Evolutionary conservation across 2,888 invertebrate species (phyloP).

Genomic region (Acronicta psi): DNA sequence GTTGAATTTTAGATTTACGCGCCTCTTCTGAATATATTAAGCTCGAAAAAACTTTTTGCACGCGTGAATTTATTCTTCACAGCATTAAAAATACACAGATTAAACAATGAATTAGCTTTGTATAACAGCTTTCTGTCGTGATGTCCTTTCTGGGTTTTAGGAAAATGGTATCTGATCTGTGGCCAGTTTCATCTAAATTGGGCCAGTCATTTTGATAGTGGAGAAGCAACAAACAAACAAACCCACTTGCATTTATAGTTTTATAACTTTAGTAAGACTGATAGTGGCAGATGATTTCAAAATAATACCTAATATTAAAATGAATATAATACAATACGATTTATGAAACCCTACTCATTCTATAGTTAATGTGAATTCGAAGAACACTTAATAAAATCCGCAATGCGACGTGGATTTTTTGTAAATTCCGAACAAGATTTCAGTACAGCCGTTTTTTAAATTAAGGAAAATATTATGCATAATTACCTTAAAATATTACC

Average conservation of each 20-base stretch:
- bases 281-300: no score
- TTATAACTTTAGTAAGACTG: no score
- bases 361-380: slow-evolving; percentile 29
- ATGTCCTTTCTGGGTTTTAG: no score
- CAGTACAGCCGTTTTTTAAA: slow-evolving; percentile 15
- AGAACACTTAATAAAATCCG: slow-evolving; percentile 56
- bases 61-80: no score
- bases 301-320: slow-evolving; percentile 8
- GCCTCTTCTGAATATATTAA: slow-evolving; percentile 18
- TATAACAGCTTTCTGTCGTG: no score
- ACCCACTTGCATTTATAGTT: neutral
- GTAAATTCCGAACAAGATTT: slow-evolving; percentile 15
- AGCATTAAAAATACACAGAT: no score
- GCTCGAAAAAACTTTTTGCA: no score
- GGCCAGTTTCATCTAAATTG: neutral
- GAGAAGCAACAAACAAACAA: neutral
- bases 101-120: no score
- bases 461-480: slow-evolving; percentile 19
- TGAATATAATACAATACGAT: slow-evolving; percentile 6
- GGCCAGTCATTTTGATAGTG: neutral
- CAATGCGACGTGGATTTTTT: slow-evolving; percentile 64
- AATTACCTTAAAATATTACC: no score
- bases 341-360: slow-evolving; percentile 33
- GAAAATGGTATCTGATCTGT: neutral
- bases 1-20: slow-evolving; percentile 22